Evolutionary conservation across 1,140 invertebrate species (phyloP), one percentile per base, ranked within the genome.

Genomic region (Reticulitermes speratus): DNA sequence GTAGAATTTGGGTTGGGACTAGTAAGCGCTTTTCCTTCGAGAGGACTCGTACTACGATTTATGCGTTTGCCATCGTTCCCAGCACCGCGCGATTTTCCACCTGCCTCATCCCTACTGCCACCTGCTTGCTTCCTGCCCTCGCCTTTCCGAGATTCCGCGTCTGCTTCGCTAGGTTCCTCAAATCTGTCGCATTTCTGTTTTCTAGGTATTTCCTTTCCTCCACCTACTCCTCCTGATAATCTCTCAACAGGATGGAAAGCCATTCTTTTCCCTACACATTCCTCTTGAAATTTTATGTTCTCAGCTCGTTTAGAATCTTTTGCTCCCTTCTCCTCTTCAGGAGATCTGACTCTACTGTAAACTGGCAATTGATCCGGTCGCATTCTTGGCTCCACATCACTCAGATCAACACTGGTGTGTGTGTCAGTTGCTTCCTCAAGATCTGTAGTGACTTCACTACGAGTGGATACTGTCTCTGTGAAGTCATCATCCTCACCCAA

Each of bases 261-360:
- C 30, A 86, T 86, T 48, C 75, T 82, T 55, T 82, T 86, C 9
- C 19, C 75, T 7, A n/a, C 11, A 19, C 2, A 25, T 52, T 48
- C 52, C 48, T 23, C 45, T 44, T 52, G 38, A 38, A 52, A 44
- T 44, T 86, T 86, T n/a, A 84, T 44, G 88, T 91, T 90, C 89
- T 92, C 91, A 16, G 90, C 89, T 87, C 88, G 89, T 87, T 91
- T 91, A 19, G 91, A 91, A 88, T 92, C 91, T 87, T 91, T 90
- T 83, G 89, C 89, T 59, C 91, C 91, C 88, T 92, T 92, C 87
- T 92, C 91, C 87, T 91, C 91, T 14, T 90, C 90, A 23, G 91
- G 91, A 16, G 89, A 89, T 86, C 82, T 85, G 7, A 83, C 86
- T n/a, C 87, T 87, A 32, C 38, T 45, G 44, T 59, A 19, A 52